Percentiles rank a stretch among this genome's conserved stretches.
Evolutionary conservation across 1,140 invertebrate genomes (phyloP).

Genomic region (Rhynchophorus ferrugineus): DNA sequence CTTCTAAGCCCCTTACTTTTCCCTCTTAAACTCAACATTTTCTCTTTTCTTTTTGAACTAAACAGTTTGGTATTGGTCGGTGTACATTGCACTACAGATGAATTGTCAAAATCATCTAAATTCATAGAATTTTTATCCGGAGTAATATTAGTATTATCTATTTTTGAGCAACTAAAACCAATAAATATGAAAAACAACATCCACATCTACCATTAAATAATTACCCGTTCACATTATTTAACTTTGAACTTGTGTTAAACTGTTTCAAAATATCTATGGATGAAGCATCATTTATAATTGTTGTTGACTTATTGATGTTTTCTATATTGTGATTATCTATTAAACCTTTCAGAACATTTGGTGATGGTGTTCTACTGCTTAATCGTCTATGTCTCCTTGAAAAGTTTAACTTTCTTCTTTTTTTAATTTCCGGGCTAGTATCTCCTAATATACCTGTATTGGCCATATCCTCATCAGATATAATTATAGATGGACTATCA

Average conservation of each 20-base stretch:
- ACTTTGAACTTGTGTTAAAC: too few relatives aligned
- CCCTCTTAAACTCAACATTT: too few relatives aligned
- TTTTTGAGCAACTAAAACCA: too few relatives aligned
- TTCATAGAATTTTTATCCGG: background rate
- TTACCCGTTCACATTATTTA: too few relatives aligned
- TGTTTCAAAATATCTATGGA: background rate
- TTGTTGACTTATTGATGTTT: too few relatives aligned
- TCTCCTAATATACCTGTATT: background rate
- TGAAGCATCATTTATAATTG: background rate
- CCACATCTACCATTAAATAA: too few relatives aligned
- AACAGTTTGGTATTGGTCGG: background rate
- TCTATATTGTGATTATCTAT: too few relatives aligned
- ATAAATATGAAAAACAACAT: too few relatives aligned
- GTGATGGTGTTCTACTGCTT: background rate
- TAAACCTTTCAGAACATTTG: background rate
- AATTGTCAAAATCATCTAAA: background rate
- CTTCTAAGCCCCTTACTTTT: too few relatives aligned
- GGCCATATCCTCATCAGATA: background rate
- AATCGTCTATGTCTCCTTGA: background rate
- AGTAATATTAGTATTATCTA: background rate
- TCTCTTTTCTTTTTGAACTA: background rate
- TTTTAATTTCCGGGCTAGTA: background rate
- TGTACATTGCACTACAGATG: background rate
- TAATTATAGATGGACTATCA: background rate
- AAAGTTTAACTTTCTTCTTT: background rate